phyloP scores from a whole-genome alignment of 2,113 vertebrate species.

The Cryptomyrus ogoouensis region DNA sequence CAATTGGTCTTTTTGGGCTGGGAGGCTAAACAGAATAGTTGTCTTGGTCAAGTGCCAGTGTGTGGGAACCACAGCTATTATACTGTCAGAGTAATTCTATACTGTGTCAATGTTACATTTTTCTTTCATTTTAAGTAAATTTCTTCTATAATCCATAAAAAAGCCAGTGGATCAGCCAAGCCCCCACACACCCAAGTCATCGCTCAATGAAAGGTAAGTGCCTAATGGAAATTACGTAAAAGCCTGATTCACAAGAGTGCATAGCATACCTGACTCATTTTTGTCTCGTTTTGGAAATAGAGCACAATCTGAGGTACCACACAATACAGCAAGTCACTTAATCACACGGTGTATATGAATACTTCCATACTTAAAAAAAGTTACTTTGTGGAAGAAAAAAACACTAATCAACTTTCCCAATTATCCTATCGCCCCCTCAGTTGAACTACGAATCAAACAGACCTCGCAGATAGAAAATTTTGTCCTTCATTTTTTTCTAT shows the following conservation, averaged over 20 bases:
- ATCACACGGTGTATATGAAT: background rate
- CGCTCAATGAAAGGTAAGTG: background rate
- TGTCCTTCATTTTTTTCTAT: background rate
- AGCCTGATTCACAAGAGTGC: background rate
- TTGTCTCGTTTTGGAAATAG: background rate
- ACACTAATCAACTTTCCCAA: no score
- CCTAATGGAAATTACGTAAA: background rate
- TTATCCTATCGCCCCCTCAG: no score
- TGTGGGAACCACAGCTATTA: slow-evolving; percentile 6
- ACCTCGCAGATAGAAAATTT: no score
- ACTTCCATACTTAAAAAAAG: background rate
- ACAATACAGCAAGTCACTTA: background rate
- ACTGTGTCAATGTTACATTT: background rate
- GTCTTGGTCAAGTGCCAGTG: background rate
- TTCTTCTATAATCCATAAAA: background rate
- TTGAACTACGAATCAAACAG: no score
- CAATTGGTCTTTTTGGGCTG: background rate
- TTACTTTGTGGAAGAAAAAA: no score
- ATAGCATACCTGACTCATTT: background rate
- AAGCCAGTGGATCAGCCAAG: background rate
- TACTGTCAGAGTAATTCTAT: slow-evolving; percentile 4
- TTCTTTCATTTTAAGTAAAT: slow-evolving; percentile 1
- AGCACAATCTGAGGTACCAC: background rate
- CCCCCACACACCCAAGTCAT: background rate
- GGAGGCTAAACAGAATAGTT: background rate